A percentile compares a stretch with the other conserved stretches of the same genome.
Conservation (phyloP, 2,888 invertebrate species). For the Lasiommata megera region DNA sequence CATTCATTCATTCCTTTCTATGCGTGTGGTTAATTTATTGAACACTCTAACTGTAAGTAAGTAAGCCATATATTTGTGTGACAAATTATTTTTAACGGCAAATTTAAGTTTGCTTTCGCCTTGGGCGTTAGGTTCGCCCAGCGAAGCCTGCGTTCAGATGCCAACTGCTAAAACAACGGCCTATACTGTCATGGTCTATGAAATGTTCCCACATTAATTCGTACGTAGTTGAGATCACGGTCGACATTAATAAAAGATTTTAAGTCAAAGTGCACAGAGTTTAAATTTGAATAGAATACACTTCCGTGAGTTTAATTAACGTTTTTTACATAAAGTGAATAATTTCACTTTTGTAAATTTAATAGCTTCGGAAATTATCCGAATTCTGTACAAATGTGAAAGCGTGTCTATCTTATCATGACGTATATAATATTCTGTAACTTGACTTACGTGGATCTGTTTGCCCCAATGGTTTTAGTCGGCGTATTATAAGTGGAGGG, state of each 20-base stretch:
- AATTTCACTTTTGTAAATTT: background rate
- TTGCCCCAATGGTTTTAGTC: too few species aligned
- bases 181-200: constrained; percentile 23
- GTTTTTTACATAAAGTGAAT: background rate
- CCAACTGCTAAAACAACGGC: constrained; percentile 26
- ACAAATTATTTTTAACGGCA: background rate
- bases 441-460: too few species aligned
- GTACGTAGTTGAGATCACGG: background rate
- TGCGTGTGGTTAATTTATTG: background rate
- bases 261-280: background rate
- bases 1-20: background rate
- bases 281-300: background rate
- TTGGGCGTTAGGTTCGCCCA: constrained; percentile 16
- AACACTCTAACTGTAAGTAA: constrained; percentile 1
- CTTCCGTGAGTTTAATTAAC: background rate
- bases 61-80: constrained; percentile 6
- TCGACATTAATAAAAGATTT: background rate
- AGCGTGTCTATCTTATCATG: background rate
- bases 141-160: constrained; percentile 23
- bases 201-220: constrained; percentile 28
- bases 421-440: too few species aligned
- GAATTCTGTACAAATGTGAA: background rate
- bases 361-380: constrained; percentile 1
- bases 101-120: background rate
- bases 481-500: too few species aligned